Evolutionary conservation across 2,888 invertebrate species (phyloP), one percentile per base, ranked within the genome.

Genomic region (Junonia oenone): DNA sequence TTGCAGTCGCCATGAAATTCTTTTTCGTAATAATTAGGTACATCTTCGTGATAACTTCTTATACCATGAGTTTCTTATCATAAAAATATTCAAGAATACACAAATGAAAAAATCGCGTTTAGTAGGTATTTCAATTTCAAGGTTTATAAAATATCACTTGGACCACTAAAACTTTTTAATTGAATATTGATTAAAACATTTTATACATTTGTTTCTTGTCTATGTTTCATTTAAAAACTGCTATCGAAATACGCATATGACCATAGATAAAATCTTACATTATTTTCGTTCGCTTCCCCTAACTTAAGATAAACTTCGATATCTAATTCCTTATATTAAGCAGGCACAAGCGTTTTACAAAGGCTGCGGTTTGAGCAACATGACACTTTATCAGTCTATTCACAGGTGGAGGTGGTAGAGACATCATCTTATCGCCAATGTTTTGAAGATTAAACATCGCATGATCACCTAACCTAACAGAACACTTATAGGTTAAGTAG

Each of bases 341-440:
- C 78, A 85, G 84, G 83, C 86, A 86, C 87, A 87, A 85, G 88
- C 87, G 76, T 82, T 78, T 69, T 78, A 78, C 74, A 78, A 73
- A 82, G 83, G 81, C 58, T 78, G 64, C 62, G 38, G 60, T 68
- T 81, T 79, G 79, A 83, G 79, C 83, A 76, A 62, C 40, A 35
- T 46, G 55, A 57, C 55, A 43, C 19, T 43, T 47, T 31, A 35
- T 62, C 59, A 62, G 62, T 62, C 62, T 59, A 53, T 45, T 57
- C 17, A 31, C 31, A 31, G 31, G 31, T 31, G 46, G 13, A 31
- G 15, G 8, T n/a, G n/a, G n/a, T n/a, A n/a, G n/a, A n/a, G n/a
- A n/a, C n/a, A n/a, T n/a, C n/a, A n/a, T 13, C 33, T 35, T 14
- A 35, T 35, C 13, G 13, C 5, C 13, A 6, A 13, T 35, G 1